phyloP scores from a whole-genome alignment of 2,888 invertebrate genomes.

The Seira ritae region DNA sequence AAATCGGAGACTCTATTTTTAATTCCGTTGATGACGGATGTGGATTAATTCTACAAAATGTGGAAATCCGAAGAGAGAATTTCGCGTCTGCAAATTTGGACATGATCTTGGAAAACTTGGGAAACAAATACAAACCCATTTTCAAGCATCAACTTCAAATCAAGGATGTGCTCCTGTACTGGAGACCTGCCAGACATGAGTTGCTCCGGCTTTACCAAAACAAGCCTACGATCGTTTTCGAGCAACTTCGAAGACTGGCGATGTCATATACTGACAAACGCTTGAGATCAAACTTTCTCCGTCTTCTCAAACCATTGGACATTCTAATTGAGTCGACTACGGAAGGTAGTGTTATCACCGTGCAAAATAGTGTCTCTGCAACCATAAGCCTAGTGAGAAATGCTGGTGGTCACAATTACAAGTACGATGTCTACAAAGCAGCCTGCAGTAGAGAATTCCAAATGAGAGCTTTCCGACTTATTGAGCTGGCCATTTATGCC shows the following conservation, averaged over 20 bases:
- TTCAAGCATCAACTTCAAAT: not conserved
- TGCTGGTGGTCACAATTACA: not conserved
- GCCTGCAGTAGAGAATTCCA: not conserved
- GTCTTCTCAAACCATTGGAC: not conserved
- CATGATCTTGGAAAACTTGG: not conserved
- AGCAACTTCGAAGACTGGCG: not conserved
- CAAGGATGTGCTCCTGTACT: not conserved
- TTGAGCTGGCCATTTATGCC: not conserved
- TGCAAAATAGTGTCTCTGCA: not conserved
- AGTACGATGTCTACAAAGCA: too few species aligned
- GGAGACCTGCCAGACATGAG: conserved; percentile 28
- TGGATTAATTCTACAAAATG: not conserved
- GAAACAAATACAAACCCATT: not conserved
- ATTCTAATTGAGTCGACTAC: not conserved
- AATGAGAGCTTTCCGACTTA: not conserved
- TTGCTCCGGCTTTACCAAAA: not conserved
- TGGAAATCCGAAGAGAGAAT: not conserved
- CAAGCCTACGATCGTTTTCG: not conserved
- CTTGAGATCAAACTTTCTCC: not conserved
- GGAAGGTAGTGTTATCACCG: not conserved
- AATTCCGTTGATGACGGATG: not conserved
- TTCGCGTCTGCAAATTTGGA: not conserved
- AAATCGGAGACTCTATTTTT: too few species aligned
- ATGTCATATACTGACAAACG: not conserved
- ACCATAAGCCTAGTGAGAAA: not conserved